Evolutionary conservation across 35 echinoderm and acorn worm genomes (phyloP).

Genomic region (Apostichopus californicus): DNA sequence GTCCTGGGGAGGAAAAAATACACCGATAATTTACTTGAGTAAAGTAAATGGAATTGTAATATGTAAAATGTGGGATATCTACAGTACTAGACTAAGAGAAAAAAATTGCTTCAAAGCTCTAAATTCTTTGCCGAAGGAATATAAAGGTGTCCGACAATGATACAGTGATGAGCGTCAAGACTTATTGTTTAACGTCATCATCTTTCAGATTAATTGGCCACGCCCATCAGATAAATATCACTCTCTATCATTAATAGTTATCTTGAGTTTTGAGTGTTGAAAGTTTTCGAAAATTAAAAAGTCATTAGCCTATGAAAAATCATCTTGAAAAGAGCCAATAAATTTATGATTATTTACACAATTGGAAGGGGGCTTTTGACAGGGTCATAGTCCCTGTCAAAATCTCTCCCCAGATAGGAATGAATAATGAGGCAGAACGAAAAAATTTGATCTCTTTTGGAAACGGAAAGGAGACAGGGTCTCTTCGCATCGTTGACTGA

Average conservation of each 20-base stretch:
- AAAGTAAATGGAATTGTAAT: no score
- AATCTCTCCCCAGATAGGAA: neutral
- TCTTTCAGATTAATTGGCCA: neutral
- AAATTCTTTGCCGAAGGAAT: no score
- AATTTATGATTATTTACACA: constrained; percentile 52
- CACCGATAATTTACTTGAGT: no score
- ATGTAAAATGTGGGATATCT: no score
- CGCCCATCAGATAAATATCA: neutral
- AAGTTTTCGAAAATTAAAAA: constrained; percentile 31
- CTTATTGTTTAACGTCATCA: no score
- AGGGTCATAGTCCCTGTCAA: constrained; percentile 11
- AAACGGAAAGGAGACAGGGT: neutral
- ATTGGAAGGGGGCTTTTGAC: constrained; percentile 8
- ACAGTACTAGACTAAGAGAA: no score
- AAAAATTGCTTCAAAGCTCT: no score
- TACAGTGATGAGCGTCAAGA: no score
- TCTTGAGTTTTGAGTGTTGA: neutral
- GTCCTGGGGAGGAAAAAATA: no score
- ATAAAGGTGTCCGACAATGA: no score
- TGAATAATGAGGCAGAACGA: constrained; percentile 25
- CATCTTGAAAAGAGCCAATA: constrained; percentile 3
- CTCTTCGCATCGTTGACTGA: neutral
- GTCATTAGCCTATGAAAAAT: constrained; percentile 30
- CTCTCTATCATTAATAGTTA: neutral
- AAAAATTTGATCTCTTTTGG: neutral